These are phyloP conservation scores for Pheucticus melanocephalus DNA, from an alignment of 2,113 vertebrate genomes.

Conservation along the genomic window DNA sequence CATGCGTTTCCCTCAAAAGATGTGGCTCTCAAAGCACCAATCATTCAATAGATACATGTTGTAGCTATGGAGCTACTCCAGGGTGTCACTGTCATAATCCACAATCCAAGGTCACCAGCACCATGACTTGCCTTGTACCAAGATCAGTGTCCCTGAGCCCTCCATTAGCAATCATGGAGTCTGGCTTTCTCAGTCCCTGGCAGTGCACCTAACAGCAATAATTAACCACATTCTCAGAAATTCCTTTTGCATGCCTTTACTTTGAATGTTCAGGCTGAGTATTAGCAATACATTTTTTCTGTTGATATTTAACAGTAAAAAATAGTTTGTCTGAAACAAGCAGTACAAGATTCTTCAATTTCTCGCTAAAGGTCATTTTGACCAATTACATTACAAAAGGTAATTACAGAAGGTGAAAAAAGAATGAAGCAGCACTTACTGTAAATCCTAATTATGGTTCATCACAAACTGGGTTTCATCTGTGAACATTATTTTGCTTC, in stretches of 20 bases:
- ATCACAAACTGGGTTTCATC: not conserved
- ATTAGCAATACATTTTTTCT: not conserved
- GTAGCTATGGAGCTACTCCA: not conserved
- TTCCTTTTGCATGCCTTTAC: not conserved
- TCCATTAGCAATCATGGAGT: not conserved
- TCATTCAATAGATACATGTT: not conserved
- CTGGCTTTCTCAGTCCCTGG: not conserved
- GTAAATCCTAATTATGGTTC: slow-evolving; percentile 8
- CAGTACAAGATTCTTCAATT: not conserved
- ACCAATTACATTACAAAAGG: slow-evolving; percentile 13
- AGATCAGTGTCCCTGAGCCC: not conserved
- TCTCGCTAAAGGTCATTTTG: not conserved
- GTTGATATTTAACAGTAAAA: slow-evolving; percentile 7
- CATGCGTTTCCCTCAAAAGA: not conserved
- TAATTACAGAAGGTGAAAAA: not conserved
- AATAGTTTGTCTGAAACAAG: not conserved
- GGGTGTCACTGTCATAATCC: not conserved
- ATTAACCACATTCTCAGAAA: not conserved
- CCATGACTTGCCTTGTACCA: not conserved
- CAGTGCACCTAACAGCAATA: not conserved
- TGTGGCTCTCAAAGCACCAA: not conserved
- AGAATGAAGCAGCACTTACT: not conserved
- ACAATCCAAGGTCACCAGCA: not conserved
- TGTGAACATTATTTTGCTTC: not conserved
- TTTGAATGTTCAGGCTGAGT: not conserved